A percentile compares a stretch with the other conserved stretches of the same genome.
phyloP scores from a whole-genome alignment of 2,888 invertebrate genomes.

The Dynastes hyllus region DNA sequence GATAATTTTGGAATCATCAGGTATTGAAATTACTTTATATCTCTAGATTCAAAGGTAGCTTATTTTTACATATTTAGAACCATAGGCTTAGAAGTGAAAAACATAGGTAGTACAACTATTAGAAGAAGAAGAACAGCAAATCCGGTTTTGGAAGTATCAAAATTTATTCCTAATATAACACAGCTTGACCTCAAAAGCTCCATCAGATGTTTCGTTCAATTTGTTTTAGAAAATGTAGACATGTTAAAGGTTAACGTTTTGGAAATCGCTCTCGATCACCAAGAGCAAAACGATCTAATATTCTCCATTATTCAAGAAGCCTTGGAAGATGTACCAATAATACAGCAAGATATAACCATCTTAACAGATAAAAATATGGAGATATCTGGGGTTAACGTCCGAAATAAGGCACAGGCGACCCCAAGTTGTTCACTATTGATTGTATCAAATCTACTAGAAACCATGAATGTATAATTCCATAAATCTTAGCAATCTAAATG shows the following conservation, averaged over 20 bases:
- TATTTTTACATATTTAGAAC: constrained; percentile 67
- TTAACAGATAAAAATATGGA: constrained; percentile 73
- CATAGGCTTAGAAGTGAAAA: constrained; percentile 86
- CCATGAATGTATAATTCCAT: neutral
- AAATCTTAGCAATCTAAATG: too few species aligned
- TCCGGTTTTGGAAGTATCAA: constrained; percentile 85
- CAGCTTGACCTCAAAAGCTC: constrained; percentile 65
- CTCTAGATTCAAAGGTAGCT: too few species aligned
- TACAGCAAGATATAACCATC: constrained; percentile 79
- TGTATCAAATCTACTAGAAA: constrained; percentile 43
- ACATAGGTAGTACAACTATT: constrained; percentile 85
- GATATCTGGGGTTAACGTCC: constrained; percentile 74
- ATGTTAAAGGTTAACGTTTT: constrained; percentile 77
- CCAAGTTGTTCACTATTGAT: constrained; percentile 61
- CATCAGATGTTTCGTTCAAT: constrained; percentile 78
- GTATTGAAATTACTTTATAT: too few species aligned
- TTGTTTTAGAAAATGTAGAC: constrained; percentile 82
- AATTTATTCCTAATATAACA: constrained; percentile 78
- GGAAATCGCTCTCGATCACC: constrained; percentile 64
- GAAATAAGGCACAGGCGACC: constrained; percentile 72
- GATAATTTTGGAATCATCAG: too few species aligned
- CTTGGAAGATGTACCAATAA: constrained; percentile 80
- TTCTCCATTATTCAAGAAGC: constrained; percentile 74
- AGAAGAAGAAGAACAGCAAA: constrained; percentile 79
- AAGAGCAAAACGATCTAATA: constrained; percentile 66